Conservation (phyloP, 2,888 invertebrate species). For the Sisyra nigra region DNA sequence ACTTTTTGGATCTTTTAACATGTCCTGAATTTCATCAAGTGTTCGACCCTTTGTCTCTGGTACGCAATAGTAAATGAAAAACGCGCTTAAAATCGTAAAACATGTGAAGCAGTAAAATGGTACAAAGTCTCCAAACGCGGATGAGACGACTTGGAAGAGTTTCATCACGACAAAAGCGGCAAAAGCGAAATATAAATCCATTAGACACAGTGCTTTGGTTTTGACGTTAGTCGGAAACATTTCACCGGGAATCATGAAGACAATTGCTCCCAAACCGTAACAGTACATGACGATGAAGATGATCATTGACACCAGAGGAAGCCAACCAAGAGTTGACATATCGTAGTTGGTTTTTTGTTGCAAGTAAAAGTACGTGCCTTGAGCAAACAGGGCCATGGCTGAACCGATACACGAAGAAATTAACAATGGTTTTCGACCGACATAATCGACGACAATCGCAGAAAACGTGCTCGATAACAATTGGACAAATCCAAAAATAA, state of each 20-base stretch:
- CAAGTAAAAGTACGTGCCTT: conserved; percentile 19
- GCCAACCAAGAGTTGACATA: conserved; percentile 18
- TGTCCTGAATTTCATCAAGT: conserved; percentile 25
- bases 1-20: conserved; percentile 17
- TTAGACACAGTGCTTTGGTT: conserved; percentile 24
- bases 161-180: conserved; percentile 27
- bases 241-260: conserved; percentile 28
- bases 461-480: conserved; percentile 15
- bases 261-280: conserved; percentile 24
- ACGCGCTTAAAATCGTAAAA: conserved; percentile 22
- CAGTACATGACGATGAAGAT: conserved; percentile 6
- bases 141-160: conserved; percentile 25
- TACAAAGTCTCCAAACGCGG: conserved; percentile 22
- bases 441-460: conserved; percentile 21
- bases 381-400: conserved; percentile 18
- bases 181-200: conserved; percentile 22
- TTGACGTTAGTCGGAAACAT: conserved; percentile 27
- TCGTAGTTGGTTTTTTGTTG: conserved; percentile 16
- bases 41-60: conserved; percentile 29
- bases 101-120: conserved; percentile 24
- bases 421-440: conserved; percentile 23
- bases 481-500: conserved; percentile 22
- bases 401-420: conserved; percentile 21
- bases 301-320: conserved; percentile 7
- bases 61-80: conserved; percentile 22